Conservation (phyloP, 2,113 vertebrate species). For the Calyptomena viridis region DNA sequence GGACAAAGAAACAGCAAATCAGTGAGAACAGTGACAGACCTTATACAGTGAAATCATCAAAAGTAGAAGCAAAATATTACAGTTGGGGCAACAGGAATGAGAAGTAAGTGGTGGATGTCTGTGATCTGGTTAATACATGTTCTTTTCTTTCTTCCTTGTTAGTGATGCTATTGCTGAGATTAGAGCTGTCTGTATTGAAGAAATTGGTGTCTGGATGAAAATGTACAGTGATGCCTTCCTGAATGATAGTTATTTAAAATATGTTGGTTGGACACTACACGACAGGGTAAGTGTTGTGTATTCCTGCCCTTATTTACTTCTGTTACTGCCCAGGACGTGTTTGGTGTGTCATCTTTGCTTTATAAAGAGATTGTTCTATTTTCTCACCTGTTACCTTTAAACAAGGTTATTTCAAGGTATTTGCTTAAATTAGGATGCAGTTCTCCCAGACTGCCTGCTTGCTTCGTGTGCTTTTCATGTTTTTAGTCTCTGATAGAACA, state of each 20-base stretch:
- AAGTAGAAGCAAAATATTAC: background rate
- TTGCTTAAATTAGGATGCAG: background rate
- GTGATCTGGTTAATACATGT: background rate
- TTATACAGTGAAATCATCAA: background rate
- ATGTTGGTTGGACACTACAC: constrained; percentile 98
- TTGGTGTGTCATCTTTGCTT: background rate
- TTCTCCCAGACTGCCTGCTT: background rate
- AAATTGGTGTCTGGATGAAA: constrained; percentile 99
- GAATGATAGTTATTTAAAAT: constrained; percentile 98
- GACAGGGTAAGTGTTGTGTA: constrained; percentile 85
- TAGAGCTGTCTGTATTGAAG: constrained; percentile 98
- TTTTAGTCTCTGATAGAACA: background rate
- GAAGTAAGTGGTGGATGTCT: background rate
- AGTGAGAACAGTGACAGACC: background rate
- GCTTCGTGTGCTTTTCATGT: background rate
- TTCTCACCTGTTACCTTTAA: background rate
- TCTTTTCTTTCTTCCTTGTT: background rate
- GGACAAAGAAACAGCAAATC: background rate
- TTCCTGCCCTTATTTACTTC: background rate
- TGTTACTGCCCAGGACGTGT: background rate
- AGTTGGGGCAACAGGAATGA: background rate
- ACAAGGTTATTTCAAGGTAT: background rate
- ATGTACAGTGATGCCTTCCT: constrained; percentile 99
- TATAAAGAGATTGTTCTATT: background rate
- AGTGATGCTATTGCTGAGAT: constrained; percentile 99